Base-by-base conservation (phyloP, 2,797 vertebrate genomes). In the Enteromius afrohamiltoni region DNA sequence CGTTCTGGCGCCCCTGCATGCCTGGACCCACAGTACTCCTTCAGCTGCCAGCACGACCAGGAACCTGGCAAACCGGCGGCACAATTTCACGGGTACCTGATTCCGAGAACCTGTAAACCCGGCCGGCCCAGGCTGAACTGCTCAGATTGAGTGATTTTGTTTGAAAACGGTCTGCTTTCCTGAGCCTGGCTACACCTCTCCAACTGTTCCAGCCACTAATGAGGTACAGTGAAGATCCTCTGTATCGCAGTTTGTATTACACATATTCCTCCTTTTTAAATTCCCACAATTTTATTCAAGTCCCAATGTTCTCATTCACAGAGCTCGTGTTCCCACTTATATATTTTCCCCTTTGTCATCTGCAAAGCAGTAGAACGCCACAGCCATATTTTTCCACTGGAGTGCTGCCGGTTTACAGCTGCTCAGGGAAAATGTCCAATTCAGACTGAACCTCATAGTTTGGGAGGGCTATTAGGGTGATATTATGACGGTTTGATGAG, bases 1-100 rank as follows among this genome's bases (percentile, higher is more conserved):
- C 87, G 86, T 89, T 89, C 86, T 89, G 90, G 85, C 73, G 31
- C 84, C 85, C 75, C 85, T 82, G 77, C 80, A 86, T 79, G 85
- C 86, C 86, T 96, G 89, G 96, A 96, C 91, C 93, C 94, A 95
- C 95, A 83, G 93, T 94, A 0, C 91, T 94, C 85, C 94, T 94
- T 0, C 89, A 94, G 83, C 91, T 96, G 87, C 96, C 96, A 88
- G 73, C 68, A 13, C 76, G n/a, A 37, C 77, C 29, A 47, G 86
- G 83, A 83, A 70, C 77, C 88, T 88, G 88, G 88, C 86, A 88
- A 58, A 58, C 69, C 53, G 23, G 21, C 40, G 55, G 47, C 75
- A 10, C 83, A 74, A 77, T 86, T 87, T 89, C 80, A 86, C 86
- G 87, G 87, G 60, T 74, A 73, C 42, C 65, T 77, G 77, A 79